Percentiles rank a stretch among this genome's conserved stretches.
phyloP scores from a whole-genome alignment of 2,113 vertebrate species.

The Hippocampus mohnikei region DNA sequence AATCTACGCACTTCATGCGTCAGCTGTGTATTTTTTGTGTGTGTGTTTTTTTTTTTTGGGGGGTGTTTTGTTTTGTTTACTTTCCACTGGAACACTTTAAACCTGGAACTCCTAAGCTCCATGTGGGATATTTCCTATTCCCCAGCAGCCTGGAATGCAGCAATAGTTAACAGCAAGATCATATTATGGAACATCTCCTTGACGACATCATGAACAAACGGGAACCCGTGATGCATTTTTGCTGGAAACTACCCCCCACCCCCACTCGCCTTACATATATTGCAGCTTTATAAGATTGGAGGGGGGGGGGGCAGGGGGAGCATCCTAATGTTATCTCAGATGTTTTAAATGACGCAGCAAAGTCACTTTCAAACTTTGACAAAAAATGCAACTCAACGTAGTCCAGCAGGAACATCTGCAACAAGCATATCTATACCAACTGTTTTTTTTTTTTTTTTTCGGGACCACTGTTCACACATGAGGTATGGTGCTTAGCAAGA shows the following conservation, averaged over 20 bases:
- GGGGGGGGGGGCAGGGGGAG: too few species aligned
- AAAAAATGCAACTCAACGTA: not conserved
- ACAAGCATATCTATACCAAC: conserved; percentile 4
- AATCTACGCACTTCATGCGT: not conserved
- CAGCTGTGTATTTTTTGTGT: too few species aligned
- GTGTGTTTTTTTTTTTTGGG: too few species aligned
- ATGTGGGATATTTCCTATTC: conserved; percentile 1
- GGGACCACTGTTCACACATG: conserved; percentile 9
- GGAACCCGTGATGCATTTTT: not conserved
- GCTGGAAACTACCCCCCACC: too few species aligned
- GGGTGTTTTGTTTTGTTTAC: not conserved
- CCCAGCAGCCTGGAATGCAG: not conserved
- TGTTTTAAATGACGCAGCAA: not conserved
- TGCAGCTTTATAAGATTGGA: not conserved
- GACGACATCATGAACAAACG: not conserved
- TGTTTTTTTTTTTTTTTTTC: not conserved
- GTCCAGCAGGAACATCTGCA: conserved; percentile 14
- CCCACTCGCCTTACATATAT: not conserved
- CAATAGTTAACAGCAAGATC: not conserved
- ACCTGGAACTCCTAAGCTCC: not conserved
- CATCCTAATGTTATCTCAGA: not conserved
- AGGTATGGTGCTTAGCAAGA: conserved; percentile 51
- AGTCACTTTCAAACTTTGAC: not conserved
- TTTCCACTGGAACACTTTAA: not conserved
- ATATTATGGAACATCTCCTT: not conserved